Evolutionary conservation across 2,888 invertebrate species (phyloP), one percentile per base, ranked within the genome.

Genomic region (Idaea straminata): DNA sequence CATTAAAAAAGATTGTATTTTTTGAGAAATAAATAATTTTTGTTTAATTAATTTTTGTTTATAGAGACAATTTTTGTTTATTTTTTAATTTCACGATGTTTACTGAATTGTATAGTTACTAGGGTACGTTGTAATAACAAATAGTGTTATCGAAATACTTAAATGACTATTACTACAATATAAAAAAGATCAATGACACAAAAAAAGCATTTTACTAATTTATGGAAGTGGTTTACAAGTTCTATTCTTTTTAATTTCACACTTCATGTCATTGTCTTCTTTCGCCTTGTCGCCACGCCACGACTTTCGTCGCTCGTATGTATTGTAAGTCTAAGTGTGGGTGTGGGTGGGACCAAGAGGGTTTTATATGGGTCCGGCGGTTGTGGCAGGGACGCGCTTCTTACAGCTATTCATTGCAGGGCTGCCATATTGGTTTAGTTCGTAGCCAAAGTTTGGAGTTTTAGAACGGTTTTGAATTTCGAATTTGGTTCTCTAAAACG

Each of bases 281-380:
- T 13, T 47, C 4, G 47, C 3, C 10, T 47, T 47, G 13, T 47
- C 47, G 47, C 47, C 47, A 47, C 47, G 47, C 47, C 1, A 47
- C 47, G 47, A 3, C 47, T 47, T 47, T 2, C 13, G 47, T 10
- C 47, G 13, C 47, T 7, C 47, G 47, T 47, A 47, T 10, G 47
- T 47, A 47, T 10, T 7, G 4, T 47, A 47, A 47, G 47, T 47
- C 47, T 47, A 13, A 59, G 69, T 64, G 70, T 69, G 66, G 66
- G 70, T 72, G 47, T 59, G 69, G 68, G 67, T 73, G 74, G 79
- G 76, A 68, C 64, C 73, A 78, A 82, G 86, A 82, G 85, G 88
- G 87, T 86, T 89, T 86, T 87, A 89, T 88, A 87, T 85, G 84
- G 87, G 86, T 76, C 83, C 79, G 78, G 79, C 79, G 86, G 83